Percentiles rank a stretch among this genome's conserved stretches.
phyloP scores from a whole-genome alignment of 2,113 vertebrate species.

The Poicephalus meyeri region DNA sequence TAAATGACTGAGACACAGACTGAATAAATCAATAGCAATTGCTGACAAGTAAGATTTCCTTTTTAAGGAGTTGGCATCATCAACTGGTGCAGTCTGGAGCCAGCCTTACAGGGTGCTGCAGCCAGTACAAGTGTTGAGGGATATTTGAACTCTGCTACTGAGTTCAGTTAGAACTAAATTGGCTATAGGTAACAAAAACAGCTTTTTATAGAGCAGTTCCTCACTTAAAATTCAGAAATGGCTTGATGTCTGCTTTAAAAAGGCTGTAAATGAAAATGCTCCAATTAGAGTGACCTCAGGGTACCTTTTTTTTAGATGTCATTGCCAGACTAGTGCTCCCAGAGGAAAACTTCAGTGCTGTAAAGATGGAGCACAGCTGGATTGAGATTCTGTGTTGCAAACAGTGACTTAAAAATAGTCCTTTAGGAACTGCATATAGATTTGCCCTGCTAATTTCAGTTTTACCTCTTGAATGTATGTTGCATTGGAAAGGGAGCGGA shows the following conservation, averaged over 20 bases:
- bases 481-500: not conserved
- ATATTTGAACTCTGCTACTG: not conserved
- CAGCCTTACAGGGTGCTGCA: not conserved
- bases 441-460: not conserved
- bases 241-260: not conserved
- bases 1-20: not conserved
- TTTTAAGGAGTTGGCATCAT: not conserved
- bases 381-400: not conserved
- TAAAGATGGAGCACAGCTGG: not conserved
- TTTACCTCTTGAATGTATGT: not conserved
- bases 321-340: not conserved
- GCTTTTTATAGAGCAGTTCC: not conserved
- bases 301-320: not conserved
- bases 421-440: not conserved
- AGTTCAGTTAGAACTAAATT: not conserved
- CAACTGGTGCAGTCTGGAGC: not conserved
- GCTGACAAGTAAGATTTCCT: not conserved
- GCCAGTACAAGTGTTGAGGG: not conserved
- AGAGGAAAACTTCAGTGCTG: not conserved
- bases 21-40: not conserved
- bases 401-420: conserved; percentile 14
- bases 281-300: not conserved
- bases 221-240: not conserved
- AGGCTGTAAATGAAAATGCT: not conserved
- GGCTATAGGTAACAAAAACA: not conserved